phyloP scores from a whole-genome alignment of 2,113 vertebrate species.

The Neoarius graeffei region DNA sequence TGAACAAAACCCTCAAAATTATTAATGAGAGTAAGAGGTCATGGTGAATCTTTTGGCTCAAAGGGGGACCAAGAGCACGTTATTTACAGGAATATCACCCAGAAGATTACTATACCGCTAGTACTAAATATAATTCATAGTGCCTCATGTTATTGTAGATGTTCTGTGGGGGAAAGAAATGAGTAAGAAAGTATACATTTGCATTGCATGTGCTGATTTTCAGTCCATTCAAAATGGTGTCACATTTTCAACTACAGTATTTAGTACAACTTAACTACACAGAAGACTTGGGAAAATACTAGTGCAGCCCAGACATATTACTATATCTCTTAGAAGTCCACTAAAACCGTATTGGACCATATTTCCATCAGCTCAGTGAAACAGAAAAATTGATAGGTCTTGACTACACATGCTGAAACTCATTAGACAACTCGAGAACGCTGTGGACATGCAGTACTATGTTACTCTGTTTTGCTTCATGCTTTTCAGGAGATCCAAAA shows the following conservation, averaged over 20 bases:
- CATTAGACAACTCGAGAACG: no score
- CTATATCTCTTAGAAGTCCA: background rate
- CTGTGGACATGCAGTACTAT: background rate
- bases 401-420: no score
- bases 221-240: background rate
- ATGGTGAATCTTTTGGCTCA: no score
- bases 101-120: background rate
- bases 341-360: background rate
- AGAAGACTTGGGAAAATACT: background rate
- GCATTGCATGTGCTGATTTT: background rate
- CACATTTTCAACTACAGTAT: background rate
- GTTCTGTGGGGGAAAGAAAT: background rate
- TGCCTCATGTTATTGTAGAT: background rate
- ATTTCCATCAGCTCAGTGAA: conserved; percentile 8
- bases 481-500: conserved; percentile 1
- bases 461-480: background rate
- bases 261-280: background rate
- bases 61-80: no score
- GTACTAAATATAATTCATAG: background rate
- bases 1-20: no score
- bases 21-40: no score
- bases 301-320: conserved; percentile 4
- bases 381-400: conserved; percentile 25
- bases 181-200: background rate
- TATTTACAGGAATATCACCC: background rate